These are phyloP conservation scores for Psettodes erumei DNA, from an alignment of 2,113 vertebrate species.

Conservation along the genomic window DNA sequence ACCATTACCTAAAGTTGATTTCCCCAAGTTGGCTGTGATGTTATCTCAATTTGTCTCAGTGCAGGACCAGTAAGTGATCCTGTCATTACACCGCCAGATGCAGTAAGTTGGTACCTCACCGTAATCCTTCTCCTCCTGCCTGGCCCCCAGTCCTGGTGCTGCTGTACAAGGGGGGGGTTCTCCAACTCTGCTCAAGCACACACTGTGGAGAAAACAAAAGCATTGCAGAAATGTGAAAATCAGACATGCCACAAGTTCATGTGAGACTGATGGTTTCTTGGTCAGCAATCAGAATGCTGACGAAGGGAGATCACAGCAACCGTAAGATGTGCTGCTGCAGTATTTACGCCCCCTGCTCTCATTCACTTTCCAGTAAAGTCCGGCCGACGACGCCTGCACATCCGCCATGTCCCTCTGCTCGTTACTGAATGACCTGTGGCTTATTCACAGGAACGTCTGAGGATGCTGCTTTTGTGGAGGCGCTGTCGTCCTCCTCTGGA, in stretches of 20 bases:
- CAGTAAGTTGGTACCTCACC: conserved; percentile 45
- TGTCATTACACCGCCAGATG: background rate
- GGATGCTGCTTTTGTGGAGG: background rate
- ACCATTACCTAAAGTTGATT: background rate
- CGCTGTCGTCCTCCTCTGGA: background rate
- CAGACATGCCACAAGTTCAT: background rate
- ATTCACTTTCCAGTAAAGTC: background rate
- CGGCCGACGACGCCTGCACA: background rate
- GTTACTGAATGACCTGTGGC: background rate
- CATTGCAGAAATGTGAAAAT: background rate
- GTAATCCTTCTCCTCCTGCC: conserved; percentile 30
- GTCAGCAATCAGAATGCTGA: background rate
- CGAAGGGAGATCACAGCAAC: background rate
- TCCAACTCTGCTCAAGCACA: conserved; percentile 42
- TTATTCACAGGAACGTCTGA: background rate
- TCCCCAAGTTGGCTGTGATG: background rate
- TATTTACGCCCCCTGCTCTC: background rate
- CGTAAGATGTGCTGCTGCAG: background rate
- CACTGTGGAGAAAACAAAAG: conserved; percentile 38
- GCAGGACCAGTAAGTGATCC: conserved; percentile 18
- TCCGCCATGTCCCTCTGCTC: too few relatives aligned
- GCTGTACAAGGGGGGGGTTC: conserved; percentile 3
- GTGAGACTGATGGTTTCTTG: background rate
- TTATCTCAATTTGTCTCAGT: background rate
- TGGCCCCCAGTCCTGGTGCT: conserved; percentile 51